Base-by-base conservation (phyloP, 2,888 invertebrate genomes). In the Dione juno region DNA sequence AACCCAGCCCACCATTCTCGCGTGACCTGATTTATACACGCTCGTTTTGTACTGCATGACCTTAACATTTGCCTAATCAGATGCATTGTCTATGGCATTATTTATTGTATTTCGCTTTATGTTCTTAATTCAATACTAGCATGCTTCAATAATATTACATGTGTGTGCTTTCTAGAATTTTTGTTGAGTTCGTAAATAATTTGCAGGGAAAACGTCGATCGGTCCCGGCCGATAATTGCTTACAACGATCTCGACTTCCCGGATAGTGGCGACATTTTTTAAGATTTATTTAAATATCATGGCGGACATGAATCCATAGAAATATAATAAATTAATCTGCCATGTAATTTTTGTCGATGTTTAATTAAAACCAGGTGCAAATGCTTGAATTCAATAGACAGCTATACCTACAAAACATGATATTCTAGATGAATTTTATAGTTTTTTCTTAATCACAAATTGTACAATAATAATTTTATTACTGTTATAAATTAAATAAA, bases 191-290 rank as follows among this genome's bases (percentile, higher is more conserved):
- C 83, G 86, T 77, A 85, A 88, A 87, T 82, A 87, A 76, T 91
- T 95, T 95, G 81, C 95, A 95, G 95, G 94, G 91, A 94, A 86
- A 94, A 94, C 88, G 92, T 94, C 94, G 95, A 95, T 87, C 94
- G 95, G 81, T 94, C 95, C 89, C 95, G 97, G 90, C 95, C 96
- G 89, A 94, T 97, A 88, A 94, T 97, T 90, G 96, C 96, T 89
- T 98, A 98, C 95, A 96, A 97, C 94, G 98, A 98, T 94, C 95
- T 98, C 94, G 97, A 98, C 94, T 97, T 97, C 89, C 97, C 97
- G 92, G 97, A 97, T 88, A 95, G 93, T 93, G 94, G 95, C 87
- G 97, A 97, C 88, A 94, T 96, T 88, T 96, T 97, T 90, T 96
- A 94, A 94, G 79, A 80, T 77, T 61, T 77, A 77, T 79, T 75